Base-by-base conservation (phyloP, 2,888 invertebrate species). In the Epicampocera succincta region DNA sequence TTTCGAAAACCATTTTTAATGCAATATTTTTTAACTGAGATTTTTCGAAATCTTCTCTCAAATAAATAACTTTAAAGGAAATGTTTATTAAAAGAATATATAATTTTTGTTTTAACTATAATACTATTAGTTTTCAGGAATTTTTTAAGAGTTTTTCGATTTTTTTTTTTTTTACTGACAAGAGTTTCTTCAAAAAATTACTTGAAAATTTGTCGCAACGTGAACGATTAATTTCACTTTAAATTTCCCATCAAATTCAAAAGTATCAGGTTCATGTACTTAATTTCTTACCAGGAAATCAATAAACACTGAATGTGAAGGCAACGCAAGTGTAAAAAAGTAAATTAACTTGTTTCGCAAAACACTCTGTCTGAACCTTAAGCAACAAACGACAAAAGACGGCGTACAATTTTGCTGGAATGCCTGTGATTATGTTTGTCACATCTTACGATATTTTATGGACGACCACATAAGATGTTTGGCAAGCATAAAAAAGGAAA, bases 341-440 rank as follows among this genome's bases (percentile, higher is more conserved):
- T 15, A 73, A 65, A 74, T 74, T 65, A 65, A 74, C 65, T 74
- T 74, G 74, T 65, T 65, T 21, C 48, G 15, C 15, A 56, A 74
- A 74, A 74, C 56, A 74, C 73, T 54, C 33, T 46, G 29, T 1
- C 33, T 33, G 11, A 33, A 54, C n/a, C 29, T n/a, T 4, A 48
- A 74, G 12, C 11, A 38, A 5, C 13, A 3, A 12, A 40, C 5
- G 3, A 19, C 17, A 12, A 42, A 6, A 52, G 25, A 61, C 25
- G 38, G 29, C 15, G 5, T 11, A 42, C 52, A 44, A 54, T 52
- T 29, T 66, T 66, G 2, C 9, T n/a, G 46, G 60, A 69, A 76
- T 68, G 61, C 61, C 60, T 25, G 44, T 13, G 68, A 69, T 69
- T 69, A 76, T 68, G 68, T 68, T 50, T 52, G 68, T 25, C 68